Base-by-base conservation (phyloP, 2,797 vertebrate genomes). In the Syngnathus acus region DNA sequence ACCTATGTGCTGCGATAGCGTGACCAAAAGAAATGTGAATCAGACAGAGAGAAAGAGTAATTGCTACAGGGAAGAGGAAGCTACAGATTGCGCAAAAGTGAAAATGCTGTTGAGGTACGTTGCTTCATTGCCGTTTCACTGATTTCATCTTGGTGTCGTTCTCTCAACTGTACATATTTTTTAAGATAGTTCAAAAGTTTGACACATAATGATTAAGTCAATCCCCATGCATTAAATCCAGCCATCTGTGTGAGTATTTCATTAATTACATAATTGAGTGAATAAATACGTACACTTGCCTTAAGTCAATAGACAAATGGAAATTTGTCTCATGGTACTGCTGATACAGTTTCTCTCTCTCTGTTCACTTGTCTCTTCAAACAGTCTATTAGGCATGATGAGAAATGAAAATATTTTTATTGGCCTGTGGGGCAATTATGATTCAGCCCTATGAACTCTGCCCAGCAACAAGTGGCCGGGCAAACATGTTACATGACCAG, bases 1-100 rank as follows among this genome's bases (percentile, higher is more conserved):
- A 9, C 6, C 16, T 21, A 19, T 42, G 19, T 40, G 3, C 39
- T 42, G n/a, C 5, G 11, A 38, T 4, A 58, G 6, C 32, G 32
- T 37, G 32, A 9, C 55, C 32, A 38, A 6, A 21, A 1, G 40
- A 42, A 43, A 23, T 61, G 47, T n/a, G 62, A 37, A 60, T 53
- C 21, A 37, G 13, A 39, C 21, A 37, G 13, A 39, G 50, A 32
- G 14, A 19, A 17, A 14, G 11, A 45, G 2, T 2, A 32, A 6
- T 7, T 66, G 10, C 45, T 19, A 42, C 14, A 48, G 42, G 60
- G 74, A 73, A 75, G 64, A 61, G 70, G 69, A 81, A 73, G 67
- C 26, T 16, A 21, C 1, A 48, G 6, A 68, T 60, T 47, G 23
- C 68, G 47, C 39, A 68, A 69, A 72, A 68, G 68, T 64, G 40